Evolutionary conservation across 1,140 invertebrate genomes (phyloP), one percentile per base, ranked within the genome.

Genomic region (Ips nitidus): DNA sequence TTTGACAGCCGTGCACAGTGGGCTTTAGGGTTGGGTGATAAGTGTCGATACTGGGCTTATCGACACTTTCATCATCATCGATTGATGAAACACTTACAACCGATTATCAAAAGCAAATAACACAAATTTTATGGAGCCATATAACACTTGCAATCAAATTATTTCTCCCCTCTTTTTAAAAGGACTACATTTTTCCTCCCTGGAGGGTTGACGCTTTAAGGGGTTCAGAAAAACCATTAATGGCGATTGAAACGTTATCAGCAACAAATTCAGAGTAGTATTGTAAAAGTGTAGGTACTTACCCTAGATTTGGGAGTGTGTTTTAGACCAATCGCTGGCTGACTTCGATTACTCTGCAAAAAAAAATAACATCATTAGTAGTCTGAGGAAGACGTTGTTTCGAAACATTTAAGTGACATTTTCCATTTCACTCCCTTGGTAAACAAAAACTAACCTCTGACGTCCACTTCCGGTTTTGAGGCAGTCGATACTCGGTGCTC

Each of bases 251-350:
- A 50, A 50, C 45, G 45, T 50, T 50, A 50, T 50, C 45, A 50
- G 45, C 45, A 50, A 50, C 45, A 50, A 50, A 50, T 50, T 8
- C 7, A 8, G 3, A 50, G 7, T 22, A 3, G 1, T 22, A 22
- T 50, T 50, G 22, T 2, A 3, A 50, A 50, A 50, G 1, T 50
- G 52, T 36, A 22, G 8, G 52, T 4, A 86, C 89, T 90, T 82
- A 91, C 89, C 86, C 90, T 84, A 47, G 87, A 81, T 81, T 91
- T 91, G n/a, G 89, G 86, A 52, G 89, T 89, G 76, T 91, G 88
- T 75, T 91, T 91, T 62, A 91, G 75, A 66, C 90, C 90, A 72
- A 91, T 90, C 40, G 89, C 89, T 47, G 89, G 89, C 74, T 91
- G 90, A 77, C 89, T 91, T 75, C 90, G 81, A 75, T 90, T 90